Base-by-base conservation (phyloP, 2,888 invertebrate species). In the Hyposoter dolosus region DNA sequence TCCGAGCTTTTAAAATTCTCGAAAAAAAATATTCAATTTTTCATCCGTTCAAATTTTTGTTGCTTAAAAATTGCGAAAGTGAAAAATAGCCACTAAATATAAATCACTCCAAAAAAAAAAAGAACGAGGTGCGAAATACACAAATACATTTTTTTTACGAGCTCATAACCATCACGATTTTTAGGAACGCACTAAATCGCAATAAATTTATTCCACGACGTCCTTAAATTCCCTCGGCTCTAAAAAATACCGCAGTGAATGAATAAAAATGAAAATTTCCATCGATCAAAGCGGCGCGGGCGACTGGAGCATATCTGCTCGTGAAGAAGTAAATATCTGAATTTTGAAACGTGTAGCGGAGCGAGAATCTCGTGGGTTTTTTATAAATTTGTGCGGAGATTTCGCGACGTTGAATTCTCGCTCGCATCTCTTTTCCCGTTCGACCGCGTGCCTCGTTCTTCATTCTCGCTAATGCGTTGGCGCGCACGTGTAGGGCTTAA, bases 381-480 rank as follows among this genome's bases (percentile, higher is more conserved):
- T 68, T 53, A 28, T 28, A 69, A 60, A 40, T 78, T n/a, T 63
- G 72, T 66, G 17, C 68, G 82, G 71, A 83, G 78, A 86, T 84
- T 81, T 75, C 78, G 74, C 65, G 79, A 79, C 56, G 32, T 66
- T 78, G 12, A 40, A 45, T 35, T 75, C 75, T 75, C 65, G 75
- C 65, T 82, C 35, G 0, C 82, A 65, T 83, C 50, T 69, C 65
- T 72, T 74, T 72, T 83, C 80, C 35, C 77, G 81, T 81, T 75
- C 50, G 28, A 69, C 75, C 84, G 86, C 86, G 86, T 82, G 82
- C 84, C 86, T 86, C 86, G 86, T 86, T 86, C 86, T 82, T 86
- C 86, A 86, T 86, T 84, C 76, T 82, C 84, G 84, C 84, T 84
- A 84, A 81, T 75, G 84, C 82, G 86, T 86, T 82, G 78, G 78